Base-by-base conservation (phyloP, 92 coral and sea anemone genomes). In the Zoanthus sansibaricus region DNA sequence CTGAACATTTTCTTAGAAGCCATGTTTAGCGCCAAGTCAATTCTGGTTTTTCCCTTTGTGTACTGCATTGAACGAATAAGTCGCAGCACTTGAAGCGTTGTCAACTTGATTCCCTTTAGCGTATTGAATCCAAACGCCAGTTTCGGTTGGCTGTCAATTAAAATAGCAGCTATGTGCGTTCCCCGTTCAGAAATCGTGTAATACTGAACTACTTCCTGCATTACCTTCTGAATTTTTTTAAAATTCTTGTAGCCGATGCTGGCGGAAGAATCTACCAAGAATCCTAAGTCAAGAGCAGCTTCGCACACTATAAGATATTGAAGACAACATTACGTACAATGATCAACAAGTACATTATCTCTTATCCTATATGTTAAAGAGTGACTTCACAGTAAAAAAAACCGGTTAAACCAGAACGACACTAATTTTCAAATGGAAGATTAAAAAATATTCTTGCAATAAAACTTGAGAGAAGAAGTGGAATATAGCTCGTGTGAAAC, bases 211-310 rank as follows among this genome's bases (percentile, higher is more conserved):
- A 93, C 78, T 21, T 87, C 78, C 72, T 94, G 94, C 61, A 94
- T 83, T 80, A 93, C 82, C 73, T 91, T 94, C 64, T 91, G 45
- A 61, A 94, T 72, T 55, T 80, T 79, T 72, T 79, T 91, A 76
- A 94, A 94, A 83, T 94, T 91, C 72, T 89, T 88, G 76, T 94
- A 89, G 42, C 94, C 92, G 69, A 79, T 77, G 68, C 96, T 91
- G 18, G 89, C 94, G 4, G 98, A 94, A 8, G 98, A 94, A 82
- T 93, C 98, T 79, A 94, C 84, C 46, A 94, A 83, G 82, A 94
- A 93, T 14, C 94, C 93, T 18, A 91, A 89, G 89, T 94, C 98
- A 59, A 94, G 93, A 20, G 94, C 87, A 8, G 89, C 89, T 76
- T 94, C 94, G 37, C 98, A 94, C 18, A 79, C 98, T 94, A 86